Conservation (phyloP, 2,888 invertebrate genomes). For the Agriotes lineatus region DNA sequence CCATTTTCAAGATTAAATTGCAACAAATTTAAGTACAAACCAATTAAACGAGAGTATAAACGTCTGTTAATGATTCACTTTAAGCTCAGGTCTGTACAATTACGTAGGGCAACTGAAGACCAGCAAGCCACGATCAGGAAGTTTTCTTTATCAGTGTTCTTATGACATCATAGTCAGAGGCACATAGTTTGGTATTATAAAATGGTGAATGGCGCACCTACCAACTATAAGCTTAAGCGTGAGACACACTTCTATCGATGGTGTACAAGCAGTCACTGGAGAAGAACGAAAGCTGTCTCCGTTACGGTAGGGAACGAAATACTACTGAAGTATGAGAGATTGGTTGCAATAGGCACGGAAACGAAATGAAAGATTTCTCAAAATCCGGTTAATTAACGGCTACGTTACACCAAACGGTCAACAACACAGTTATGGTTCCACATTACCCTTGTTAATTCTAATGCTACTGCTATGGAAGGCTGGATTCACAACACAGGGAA, state of each 20-base stretch:
- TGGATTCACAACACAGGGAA: slow-evolving; percentile 30
- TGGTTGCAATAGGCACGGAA: slow-evolving; percentile 5
- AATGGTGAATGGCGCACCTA: slow-evolving; percentile 43
- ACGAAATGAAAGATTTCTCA: background rate
- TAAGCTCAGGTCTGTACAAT: slow-evolving; percentile 37
- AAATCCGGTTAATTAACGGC: slow-evolving; percentile 8
- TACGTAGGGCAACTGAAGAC: slow-evolving; percentile 43
- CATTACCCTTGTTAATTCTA: slow-evolving; percentile 21
- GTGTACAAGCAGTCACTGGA: slow-evolving; percentile 17
- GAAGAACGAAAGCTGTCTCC: background rate
- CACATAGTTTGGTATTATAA: slow-evolving; percentile 55
- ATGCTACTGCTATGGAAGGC: slow-evolving; percentile 35
- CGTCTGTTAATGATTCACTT: slow-evolving; percentile 4
- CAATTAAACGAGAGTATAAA: slow-evolving; percentile 29
- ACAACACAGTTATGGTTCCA: slow-evolving; percentile 17
- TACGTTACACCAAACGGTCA: slow-evolving; percentile 9
- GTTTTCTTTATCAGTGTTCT: slow-evolving; percentile 40
- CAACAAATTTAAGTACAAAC: background rate
- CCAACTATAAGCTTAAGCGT: slow-evolving; percentile 39
- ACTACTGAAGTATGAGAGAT: background rate
- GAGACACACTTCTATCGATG: slow-evolving; percentile 25
- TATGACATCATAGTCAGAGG: slow-evolving; percentile 46
- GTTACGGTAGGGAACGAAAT: background rate
- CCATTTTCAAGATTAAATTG: too few relatives aligned
- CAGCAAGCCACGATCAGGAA: slow-evolving; percentile 47